Conservation (phyloP, 2,888 invertebrate genomes). For the Smittia aterrima region DNA sequence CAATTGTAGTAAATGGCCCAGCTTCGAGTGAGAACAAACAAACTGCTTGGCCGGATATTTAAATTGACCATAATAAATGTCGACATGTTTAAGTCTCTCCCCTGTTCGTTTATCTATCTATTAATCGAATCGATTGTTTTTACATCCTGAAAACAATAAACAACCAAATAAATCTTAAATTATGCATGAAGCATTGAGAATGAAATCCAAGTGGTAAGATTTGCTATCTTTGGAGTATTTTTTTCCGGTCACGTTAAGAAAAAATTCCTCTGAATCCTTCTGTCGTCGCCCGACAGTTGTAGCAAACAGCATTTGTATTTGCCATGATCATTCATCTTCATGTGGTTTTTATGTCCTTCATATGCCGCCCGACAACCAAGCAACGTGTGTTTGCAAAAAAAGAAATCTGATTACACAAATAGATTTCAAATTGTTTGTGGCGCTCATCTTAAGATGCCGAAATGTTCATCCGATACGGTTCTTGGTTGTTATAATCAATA, state of each 20-base stretch:
- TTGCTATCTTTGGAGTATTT: neutral
- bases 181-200: constrained; percentile 14
- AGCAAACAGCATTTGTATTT: constrained; percentile 3
- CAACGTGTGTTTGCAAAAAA: neutral
- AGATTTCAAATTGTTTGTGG: neutral
- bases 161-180: constrained; percentile 34
- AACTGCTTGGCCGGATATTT: constrained; percentile 10
- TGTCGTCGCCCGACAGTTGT: neutral
- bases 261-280: neutral
- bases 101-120: no score
- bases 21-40: neutral
- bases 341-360: constrained; percentile 7
- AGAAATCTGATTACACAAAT: constrained; percentile 4
- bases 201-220: no score
- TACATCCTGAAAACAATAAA: constrained; percentile 29
- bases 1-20: neutral
- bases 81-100: neutral
- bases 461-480: constrained; percentile 20
- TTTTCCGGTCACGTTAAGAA: neutral
- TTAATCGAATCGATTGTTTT: neutral
- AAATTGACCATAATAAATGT: constrained; percentile 39
- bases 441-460: neutral
- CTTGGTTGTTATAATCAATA: constrained; percentile 34
- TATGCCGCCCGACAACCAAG: neutral
- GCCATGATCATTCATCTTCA: constrained; percentile 24